Base-by-base conservation (phyloP, 2,797 vertebrate species). In the Cichlasoma orientale region DNA sequence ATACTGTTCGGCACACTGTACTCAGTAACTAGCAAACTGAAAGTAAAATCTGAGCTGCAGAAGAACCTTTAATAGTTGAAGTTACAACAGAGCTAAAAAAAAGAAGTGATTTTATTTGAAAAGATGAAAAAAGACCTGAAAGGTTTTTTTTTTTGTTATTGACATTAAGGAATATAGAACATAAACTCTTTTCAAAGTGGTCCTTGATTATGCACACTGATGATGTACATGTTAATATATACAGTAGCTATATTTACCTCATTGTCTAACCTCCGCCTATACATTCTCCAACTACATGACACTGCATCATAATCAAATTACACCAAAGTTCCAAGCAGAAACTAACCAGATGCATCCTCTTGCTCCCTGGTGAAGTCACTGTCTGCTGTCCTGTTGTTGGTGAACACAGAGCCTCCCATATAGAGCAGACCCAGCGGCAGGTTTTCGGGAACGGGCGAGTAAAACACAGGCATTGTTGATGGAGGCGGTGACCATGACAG, bases 341-440 rank as follows among this genome's bases (percentile, higher is more conserved):
- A 91, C 91, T 29, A n/a, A 94, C 94, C 93, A 16, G 79, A 68
- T 16, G 66, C 57, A 69, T 94, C 89, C 27, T 90, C 89, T 29
- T 92, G 92, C 74, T 93, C 94, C 73, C 81, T 79, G 83, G 53
- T 72, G 53, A 87, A 84, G 77, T 95, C 77, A 0, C 91, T 94
- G 81, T 97, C 96, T 16, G 87, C 71, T 0, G 96, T 97, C 92
- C 94, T 95, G 94, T 97, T 96, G 91, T 94, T 95, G 82, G 92
- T 91, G 88, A 97, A 96, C 78, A 96, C 89, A 0, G 95, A 96
- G 55, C 94, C 70, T 23, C 95, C 96, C 82, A 94, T 88, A 0
- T 91, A 93, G 14, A 82, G 89, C 94, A 97, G 85, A 29, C 95
- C 94, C 81, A 93, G 27, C 74, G 95, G 95, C 56, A 97, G 87